Evolutionary conservation across 2,113 vertebrate species (phyloP), one percentile per base, ranked within the genome.

Genomic region (Sinocyclocheilus rhinocerous): DNA sequence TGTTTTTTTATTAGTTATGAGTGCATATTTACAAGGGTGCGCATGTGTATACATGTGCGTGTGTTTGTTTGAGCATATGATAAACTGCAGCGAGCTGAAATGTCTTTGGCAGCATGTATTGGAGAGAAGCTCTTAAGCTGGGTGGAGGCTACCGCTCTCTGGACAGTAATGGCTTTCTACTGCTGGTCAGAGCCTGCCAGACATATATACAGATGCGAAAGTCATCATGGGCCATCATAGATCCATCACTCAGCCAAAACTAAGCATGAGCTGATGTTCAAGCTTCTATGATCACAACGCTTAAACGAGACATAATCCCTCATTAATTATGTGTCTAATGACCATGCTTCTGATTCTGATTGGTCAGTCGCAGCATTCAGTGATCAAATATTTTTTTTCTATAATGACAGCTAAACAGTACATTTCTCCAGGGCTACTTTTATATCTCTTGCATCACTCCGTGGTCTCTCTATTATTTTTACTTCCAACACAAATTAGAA

Each of bases 191-290:
- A 0, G 1, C 24, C 48, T 77, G 75, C 48, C 65, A 84, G 80
- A 86, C 85, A 88, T 45, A 33, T 86, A 86, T 86, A 87, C 93
- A 94, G 91, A 93, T 95, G 94, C 88, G 91, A 50, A 90, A 94
- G 80, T 84, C 90, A 92, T 94, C 81, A 78, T n/a, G 52, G 11
- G 72, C 52, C 86, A 89, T 84, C 70, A 63, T 0, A 6, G 84
- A 76, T 59, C 50, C 55, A 39, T 55, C 8, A 48, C 39, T 20
- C 48, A 55, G 50, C 50, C 55, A 26, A 42, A 8, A 48, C 22
- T 20, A n/a, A 76, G 67, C 18, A 55, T 78, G 48, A 76, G 39
- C 79, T 75, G 85, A 76, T 69, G n/a, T 50, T 76, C 39, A 67
- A 42, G 33, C 63, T 70, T 80, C 57, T 72, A 63, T 33, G 12